Percentiles rank a stretch among this genome's conserved stretches.
Conservation (phyloP, 2,888 invertebrate species). For the Cheilosia scutellata region DNA sequence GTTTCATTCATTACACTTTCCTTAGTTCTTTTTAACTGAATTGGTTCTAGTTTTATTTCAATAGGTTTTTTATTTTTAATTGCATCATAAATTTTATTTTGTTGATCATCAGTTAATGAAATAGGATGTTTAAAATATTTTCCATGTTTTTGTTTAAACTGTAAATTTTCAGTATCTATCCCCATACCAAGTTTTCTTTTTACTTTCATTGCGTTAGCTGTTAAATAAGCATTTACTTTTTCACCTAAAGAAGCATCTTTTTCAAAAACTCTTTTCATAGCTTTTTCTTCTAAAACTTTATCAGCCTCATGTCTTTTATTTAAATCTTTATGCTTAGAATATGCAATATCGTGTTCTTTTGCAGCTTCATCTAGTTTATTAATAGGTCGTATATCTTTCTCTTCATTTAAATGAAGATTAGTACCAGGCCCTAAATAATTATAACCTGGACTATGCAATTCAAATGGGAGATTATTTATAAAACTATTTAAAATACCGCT, state of each 20-base stretch:
- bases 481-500: constrained; percentile 26
- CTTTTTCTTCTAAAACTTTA: constrained; percentile 38
- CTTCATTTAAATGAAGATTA: constrained; percentile 48
- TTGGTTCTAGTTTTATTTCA: neutral
- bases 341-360: constrained; percentile 49
- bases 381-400: constrained; percentile 37
- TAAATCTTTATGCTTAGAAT: constrained; percentile 1
- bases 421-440: constrained; percentile 30
- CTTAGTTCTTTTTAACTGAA: neutral
- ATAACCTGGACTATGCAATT: constrained; percentile 36
- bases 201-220: constrained; percentile 26
- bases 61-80: neutral
- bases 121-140: constrained; percentile 16
- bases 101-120: neutral
- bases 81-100: too few relatives aligned
- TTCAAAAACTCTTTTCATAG: constrained; percentile 35
- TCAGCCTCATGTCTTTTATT: constrained; percentile 20
- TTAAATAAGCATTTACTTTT: constrained; percentile 30
- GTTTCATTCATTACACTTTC: constrained; percentile 19
- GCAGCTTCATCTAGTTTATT: constrained; percentile 77
- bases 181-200: constrained; percentile 47
- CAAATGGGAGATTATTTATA: constrained; percentile 36
- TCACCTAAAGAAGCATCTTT: constrained; percentile 37
- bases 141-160: constrained; percentile 31
- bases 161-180: constrained; percentile 3